Evolutionary conservation across 2,888 invertebrate genomes (phyloP), one percentile per base, ranked within the genome.

Genomic region (Exocentrus adspersus): DNA sequence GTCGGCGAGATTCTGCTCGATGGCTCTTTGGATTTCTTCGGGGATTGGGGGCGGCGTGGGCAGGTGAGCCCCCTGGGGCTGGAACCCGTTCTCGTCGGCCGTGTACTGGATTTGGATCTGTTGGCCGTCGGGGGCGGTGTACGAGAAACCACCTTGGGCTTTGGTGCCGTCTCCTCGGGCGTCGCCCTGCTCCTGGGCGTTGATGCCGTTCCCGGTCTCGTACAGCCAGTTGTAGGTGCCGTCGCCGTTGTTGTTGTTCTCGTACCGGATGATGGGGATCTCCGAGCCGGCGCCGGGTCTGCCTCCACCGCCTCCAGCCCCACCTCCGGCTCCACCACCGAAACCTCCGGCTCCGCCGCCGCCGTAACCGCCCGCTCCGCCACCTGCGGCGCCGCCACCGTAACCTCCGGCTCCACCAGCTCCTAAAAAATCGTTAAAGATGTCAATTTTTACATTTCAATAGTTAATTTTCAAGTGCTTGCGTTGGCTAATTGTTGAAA

Each of bases 41-140:
- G 87, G 87, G 68, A 88, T 86, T 24, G 87, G 87, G 0, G 87
- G 87, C 0, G 87, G 84, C 0, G 87, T 87, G 14, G 87, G 88
- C 37, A 87, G 77, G 68, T 87, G 87, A 0, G 82, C 84, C 0
- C 87, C 87, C 37, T 65, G 65, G 0, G 87, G 81, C 24, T 82
- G 81, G 81, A 86, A 87, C 6, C 87, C 87, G 52, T 86, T 81
- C 75, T 87, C 86, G 67, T 87, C 88, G 61, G 88, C 87, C 0
- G 83, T 84, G 75, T 87, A 87, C 1, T 86, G 85, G 83, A 78
- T 85, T 83, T 65, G 64, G 59, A 77, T 75, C 59, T 77, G 77
- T 64, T 78, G 74, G 16, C 79, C 80, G 43, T 79, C 79, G 10
- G 79, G 78, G 7, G 78, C 67, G 7, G 79, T 79, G 71, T 78